These are phyloP conservation scores for Corythaixoides concolor DNA, from an alignment of 2,113 vertebrate species.

Conservation along the genomic window DNA sequence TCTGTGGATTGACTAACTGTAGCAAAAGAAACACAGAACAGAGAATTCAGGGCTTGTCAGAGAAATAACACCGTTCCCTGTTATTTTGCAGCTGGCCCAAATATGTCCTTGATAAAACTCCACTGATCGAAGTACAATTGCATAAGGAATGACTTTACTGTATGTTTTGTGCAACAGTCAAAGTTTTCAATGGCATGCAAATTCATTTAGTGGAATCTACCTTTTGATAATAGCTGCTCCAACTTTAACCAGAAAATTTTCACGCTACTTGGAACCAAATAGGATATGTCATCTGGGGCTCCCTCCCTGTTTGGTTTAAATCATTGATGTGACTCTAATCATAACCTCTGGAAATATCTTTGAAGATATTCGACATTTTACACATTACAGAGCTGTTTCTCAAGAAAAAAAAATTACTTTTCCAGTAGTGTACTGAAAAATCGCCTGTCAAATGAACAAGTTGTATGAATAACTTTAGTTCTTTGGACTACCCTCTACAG, in stretches of 20 bases:
- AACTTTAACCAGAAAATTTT: neutral
- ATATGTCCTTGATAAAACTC: neutral
- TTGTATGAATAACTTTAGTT: neutral
- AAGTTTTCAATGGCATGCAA: neutral
- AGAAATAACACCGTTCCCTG: neutral
- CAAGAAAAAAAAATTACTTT: neutral
- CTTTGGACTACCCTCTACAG: slow-evolving; percentile 9
- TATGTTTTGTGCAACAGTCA: neutral
- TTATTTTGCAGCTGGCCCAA: neutral
- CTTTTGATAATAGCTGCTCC: neutral
- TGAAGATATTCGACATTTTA: slow-evolving; percentile 16
- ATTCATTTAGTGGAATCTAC: neutral
- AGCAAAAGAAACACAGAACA: neutral
- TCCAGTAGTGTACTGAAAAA: neutral
- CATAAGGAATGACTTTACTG: neutral
- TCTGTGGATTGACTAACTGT: neutral
- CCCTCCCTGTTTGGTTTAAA: neutral
- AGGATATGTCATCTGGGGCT: neutral
- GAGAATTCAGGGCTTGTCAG: neutral
- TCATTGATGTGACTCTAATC: neutral
- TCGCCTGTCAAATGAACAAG: slow-evolving; percentile 5
- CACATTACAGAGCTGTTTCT: slow-evolving; percentile 17
- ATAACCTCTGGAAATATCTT: slow-evolving; percentile 5
- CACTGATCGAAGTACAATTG: neutral
- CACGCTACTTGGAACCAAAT: neutral